Evolutionary conservation across 1,140 invertebrate genomes (phyloP), one percentile per base, ranked within the genome.

Genomic region (Bombyx mandarina): DNA sequence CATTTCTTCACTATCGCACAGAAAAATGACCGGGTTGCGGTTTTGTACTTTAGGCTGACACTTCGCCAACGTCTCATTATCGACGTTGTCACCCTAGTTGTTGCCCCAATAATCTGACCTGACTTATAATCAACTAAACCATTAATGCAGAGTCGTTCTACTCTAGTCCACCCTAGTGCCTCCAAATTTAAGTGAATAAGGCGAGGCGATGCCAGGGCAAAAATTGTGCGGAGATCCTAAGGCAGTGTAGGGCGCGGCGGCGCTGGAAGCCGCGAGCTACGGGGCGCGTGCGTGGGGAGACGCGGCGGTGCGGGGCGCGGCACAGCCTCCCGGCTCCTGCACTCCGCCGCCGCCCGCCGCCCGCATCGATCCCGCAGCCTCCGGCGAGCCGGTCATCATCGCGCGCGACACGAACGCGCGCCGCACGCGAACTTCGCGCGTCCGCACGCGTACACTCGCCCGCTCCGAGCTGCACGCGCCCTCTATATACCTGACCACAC

Each of bases 261-360:
- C 45, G 60, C 52, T 53, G 57, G 10, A 35, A 53, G 52, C 35
- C 43, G 52, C 8, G 43, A 12, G 43, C 63, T 45, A 61, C 61
- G 65, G 52, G 61, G 59, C 48, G 53, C 61, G 49, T 69, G 65
- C 45, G 66, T 22, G 63, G 59, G 57, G 58, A 50, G 59, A 43
- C 47, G 47, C 48, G 45, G 61, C 52, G 58, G 62, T 35, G 60
- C 55, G 57, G 72, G 65, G 66, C 60, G 67, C 75, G 73, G 79
- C 77, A 77, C 79, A 79, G 79, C 77, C 79, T 80, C 79, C 77
- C 62, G 71, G 70, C 66, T 74, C 69, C 77, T 81, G 78, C 78
- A 83, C 79, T 80, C 81, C 77, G 74, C 79, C 75, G 75, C 72
- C 77, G 76, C 79, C 73, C 76, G 81, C 81, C 73, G 81, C 81